Conservation (phyloP, 2,888 invertebrate genomes). For the Bombyx huttoni region DNA sequence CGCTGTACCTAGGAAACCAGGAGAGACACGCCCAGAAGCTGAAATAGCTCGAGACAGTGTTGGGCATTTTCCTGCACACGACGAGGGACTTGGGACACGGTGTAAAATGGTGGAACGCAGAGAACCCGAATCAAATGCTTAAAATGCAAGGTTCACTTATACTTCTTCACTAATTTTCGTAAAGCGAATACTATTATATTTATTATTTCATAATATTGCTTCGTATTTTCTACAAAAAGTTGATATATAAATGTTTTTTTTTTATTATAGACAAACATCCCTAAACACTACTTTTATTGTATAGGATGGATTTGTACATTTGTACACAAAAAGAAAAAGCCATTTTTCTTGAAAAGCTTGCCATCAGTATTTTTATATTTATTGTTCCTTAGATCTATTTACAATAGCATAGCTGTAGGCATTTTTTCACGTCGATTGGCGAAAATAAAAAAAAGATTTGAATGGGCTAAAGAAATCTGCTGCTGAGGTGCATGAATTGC, state of each 20-base stretch:
- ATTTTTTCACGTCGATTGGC: constrained; percentile 6
- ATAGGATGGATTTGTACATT: constrained; percentile 10
- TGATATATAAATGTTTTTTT: constrained; percentile 5
- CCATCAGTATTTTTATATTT: constrained; percentile 8
- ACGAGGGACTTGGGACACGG: constrained; percentile 12
- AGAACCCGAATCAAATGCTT: constrained; percentile 15
- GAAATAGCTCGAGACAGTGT: constrained; percentile 15
- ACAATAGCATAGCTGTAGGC: constrained; percentile 1
- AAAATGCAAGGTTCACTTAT: constrained; percentile 17
- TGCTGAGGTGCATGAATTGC: neutral
- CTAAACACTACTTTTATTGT: constrained; percentile 4
- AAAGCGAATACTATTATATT: neutral
- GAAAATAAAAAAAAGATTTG: constrained; percentile 10
- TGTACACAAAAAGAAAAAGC: constrained; percentile 12
- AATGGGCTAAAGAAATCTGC: constrained; percentile 4
- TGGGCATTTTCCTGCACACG: constrained; percentile 16
- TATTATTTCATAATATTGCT: neutral
- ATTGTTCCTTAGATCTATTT: constrained; percentile 6
- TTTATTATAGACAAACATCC: constrained; percentile 2
- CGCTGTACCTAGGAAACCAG: too few relatives aligned
- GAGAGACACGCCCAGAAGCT: too few relatives aligned
- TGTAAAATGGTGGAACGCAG: constrained; percentile 18
- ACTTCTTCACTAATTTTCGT: constrained; percentile 5
- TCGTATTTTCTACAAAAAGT: constrained; percentile 6
- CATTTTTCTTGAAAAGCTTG: constrained; percentile 6